A percentile compares a stretch with the other conserved stretches of the same genome.
These are phyloP conservation scores for Pungitius pungitius DNA, from an alignment of 2,113 vertebrate species.

Conservation along the genomic window DNA sequence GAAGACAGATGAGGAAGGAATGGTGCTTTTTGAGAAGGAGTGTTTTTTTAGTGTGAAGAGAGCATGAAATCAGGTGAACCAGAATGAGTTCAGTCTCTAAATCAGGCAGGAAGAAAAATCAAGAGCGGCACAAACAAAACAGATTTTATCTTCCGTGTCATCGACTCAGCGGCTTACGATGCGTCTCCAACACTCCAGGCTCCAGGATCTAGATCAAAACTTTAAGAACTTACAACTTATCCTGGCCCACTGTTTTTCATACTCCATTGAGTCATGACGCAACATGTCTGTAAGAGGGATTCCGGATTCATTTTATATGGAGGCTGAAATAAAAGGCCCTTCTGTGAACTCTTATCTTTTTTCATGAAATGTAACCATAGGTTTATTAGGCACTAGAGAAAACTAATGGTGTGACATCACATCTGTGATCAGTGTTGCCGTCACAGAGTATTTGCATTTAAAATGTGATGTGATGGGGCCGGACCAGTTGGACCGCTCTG, in stretches of 20 bases:
- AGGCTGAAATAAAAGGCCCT: not conserved
- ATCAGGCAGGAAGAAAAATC: constrained; percentile 47
- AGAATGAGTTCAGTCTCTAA: constrained; percentile 58
- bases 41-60: constrained; percentile 67
- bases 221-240: not conserved
- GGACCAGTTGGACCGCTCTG: not conserved
- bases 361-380: not conserved
- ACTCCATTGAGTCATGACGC: not conserved
- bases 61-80: constrained; percentile 72
- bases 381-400: not conserved
- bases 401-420: not conserved
- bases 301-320: not conserved
- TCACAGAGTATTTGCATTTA: not conserved
- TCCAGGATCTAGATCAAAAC: not conserved
- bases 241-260: not conserved
- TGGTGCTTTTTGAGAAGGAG: constrained; percentile 61
- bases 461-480: not conserved
- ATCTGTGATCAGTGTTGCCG: not conserved
- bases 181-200: not conserved
- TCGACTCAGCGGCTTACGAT: constrained; percentile 28
- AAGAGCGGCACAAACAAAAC: constrained; percentile 58
- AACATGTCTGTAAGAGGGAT: not conserved
- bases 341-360: too few relatives aligned
- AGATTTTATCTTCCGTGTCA: constrained; percentile 17
- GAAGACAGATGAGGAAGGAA: constrained; percentile 70